phyloP scores from a whole-genome alignment of 2,113 vertebrate species.

The Tichodroma muraria region DNA sequence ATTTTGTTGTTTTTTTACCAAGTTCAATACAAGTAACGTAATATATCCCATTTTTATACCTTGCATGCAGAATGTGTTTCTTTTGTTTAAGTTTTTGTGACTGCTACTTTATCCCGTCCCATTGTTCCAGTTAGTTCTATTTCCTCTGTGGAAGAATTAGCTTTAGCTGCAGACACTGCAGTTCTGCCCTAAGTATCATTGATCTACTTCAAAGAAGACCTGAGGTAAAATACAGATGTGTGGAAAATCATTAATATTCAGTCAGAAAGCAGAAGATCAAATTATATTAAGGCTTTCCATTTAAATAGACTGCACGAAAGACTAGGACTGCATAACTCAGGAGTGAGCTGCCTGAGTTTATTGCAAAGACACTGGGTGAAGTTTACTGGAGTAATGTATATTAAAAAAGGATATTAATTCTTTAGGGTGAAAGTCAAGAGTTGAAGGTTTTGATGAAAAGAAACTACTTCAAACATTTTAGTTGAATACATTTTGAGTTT shows the following conservation, averaged over 20 bases:
- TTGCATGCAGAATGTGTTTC: background rate
- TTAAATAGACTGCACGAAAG: background rate
- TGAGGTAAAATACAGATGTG: background rate
- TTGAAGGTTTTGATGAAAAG: background rate
- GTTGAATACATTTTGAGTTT: background rate
- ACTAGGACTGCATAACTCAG: background rate
- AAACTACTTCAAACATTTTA: background rate
- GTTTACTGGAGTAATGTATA: background rate
- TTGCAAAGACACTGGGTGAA: background rate
- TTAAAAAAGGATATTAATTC: background rate
- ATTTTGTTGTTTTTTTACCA: background rate
- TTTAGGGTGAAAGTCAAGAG: background rate
- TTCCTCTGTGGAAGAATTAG: background rate
- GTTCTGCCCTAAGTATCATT: background rate
- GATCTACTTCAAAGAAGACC: background rate
- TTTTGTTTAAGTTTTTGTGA: background rate
- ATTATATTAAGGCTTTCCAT: background rate
- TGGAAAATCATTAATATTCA: background rate
- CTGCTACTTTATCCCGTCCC: background rate
- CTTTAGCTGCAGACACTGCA: background rate
- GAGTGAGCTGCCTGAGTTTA: background rate
- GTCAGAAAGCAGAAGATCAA: background rate
- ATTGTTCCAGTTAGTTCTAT: background rate
- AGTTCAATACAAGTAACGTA: background rate
- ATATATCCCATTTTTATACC: background rate